Percentiles rank a stretch among this genome's conserved stretches.
phyloP scores from a whole-genome alignment of 35 echinoderm and acorn worm species.

The Lytechinus variegatus region DNA sequence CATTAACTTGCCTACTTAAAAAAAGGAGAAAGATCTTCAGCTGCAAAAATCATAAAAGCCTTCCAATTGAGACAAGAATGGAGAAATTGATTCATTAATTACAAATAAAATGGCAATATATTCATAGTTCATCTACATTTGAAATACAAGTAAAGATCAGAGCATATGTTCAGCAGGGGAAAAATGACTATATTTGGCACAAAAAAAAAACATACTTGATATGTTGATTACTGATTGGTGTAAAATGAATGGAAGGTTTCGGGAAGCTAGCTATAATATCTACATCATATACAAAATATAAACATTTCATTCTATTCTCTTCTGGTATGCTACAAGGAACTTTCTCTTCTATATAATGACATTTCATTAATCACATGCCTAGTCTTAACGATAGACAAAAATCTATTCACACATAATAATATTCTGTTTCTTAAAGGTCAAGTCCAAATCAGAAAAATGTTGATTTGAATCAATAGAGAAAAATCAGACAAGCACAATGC shows the following conservation, averaged over 20 bases:
- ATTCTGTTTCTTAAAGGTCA: not conserved
- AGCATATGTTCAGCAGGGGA: not conserved
- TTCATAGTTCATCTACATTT: not conserved
- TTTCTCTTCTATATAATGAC: not conserved
- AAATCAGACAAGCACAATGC: too few species aligned
- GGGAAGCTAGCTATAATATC: not conserved
- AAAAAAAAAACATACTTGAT: not conserved
- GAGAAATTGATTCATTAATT: not conserved
- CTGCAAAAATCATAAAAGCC: not conserved
- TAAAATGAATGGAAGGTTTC: not conserved
- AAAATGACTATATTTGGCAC: not conserved
- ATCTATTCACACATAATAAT: not conserved
- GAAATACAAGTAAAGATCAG: not conserved
- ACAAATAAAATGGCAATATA: conserved; percentile 1
- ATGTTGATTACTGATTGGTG: not conserved
- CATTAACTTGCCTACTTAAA: not conserved
- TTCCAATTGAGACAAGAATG: not conserved
- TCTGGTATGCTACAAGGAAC: not conserved
- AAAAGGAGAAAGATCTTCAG: not conserved
- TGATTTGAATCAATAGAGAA: too few species aligned
- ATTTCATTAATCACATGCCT: not conserved
- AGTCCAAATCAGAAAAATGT: too few species aligned
- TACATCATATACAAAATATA: not conserved
- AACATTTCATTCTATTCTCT: not conserved
- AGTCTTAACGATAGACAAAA: not conserved